Base-by-base conservation (phyloP, 2,888 invertebrate species). In the Agonopterix alstromeriana region DNA sequence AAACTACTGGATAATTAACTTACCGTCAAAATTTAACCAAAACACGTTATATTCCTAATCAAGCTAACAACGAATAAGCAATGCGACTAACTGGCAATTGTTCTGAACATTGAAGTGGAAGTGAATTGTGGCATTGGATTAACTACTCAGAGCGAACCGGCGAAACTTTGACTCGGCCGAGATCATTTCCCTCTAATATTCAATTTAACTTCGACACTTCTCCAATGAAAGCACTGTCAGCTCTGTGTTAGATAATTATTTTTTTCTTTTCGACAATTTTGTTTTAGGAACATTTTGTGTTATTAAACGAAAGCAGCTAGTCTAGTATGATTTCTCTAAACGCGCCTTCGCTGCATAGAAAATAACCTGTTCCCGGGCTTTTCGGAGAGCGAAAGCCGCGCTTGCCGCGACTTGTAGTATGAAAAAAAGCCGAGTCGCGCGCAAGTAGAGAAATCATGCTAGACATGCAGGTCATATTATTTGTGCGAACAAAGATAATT, bases 121-220 rank as follows among this genome's bases (percentile, higher is more conserved):
- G 74, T 75, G 82, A 80, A 84, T 84, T 83, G 80, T 77, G 79
- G 82, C 77, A 48, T 77, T 60, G 86, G 86, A 86, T 88, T 88
- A 88, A 85, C 86, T 84, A 80, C 82, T 85, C 82, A 71, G 71
- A 70, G 65, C 65, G 67, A 73, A 71, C 73, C 73, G 69, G 67
- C 70, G 65, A 77, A 83, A 85, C 82, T 85, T 82, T 61, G 63
- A 60, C 72, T 58, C 60, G 5, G 27, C 27, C 27, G 72, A 81
- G 84, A 88, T 88, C 86, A 88, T 82, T 86, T 79, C 71, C 14
- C 58, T 77, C 78, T 85, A 87, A 87, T 86, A 87, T 87, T 87
- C 87, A 87, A 87, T 88, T 88, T 86, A 88, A 88, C 85, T 88
- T 88, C 86, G 87, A 87, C 87, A 86, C 85, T 88, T 86, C 69